A percentile compares a stretch with the other conserved stretches of the same genome.
These are phyloP conservation scores for Synanceia verrucosa DNA, from an alignment of 2,797 vertebrate species.

Conservation along the genomic window DNA sequence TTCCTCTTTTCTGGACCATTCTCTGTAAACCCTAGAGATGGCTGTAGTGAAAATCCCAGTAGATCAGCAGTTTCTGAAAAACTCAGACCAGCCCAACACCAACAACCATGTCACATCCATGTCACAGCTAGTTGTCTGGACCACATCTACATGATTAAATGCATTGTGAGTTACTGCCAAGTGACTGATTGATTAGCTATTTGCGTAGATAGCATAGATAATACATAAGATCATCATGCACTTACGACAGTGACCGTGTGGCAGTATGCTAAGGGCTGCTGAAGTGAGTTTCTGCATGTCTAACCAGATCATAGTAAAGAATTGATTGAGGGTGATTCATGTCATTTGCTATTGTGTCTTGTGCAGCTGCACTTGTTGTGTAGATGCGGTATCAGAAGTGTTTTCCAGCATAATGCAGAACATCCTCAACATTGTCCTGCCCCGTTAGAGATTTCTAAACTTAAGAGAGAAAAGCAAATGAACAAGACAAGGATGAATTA, in stretches of 20 bases:
- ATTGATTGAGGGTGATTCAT: neutral
- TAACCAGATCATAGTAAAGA: neutral
- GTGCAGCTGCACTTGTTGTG: neutral
- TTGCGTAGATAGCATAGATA: too few relatives aligned
- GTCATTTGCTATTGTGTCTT: neutral
- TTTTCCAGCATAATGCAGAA: neutral
- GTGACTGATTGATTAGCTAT: too few relatives aligned
- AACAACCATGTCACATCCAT: too few relatives aligned
- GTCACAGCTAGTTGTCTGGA: too few relatives aligned
- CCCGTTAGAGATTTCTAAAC: constrained; percentile 2
- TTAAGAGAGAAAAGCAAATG: constrained; percentile 27
- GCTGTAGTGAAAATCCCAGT: too few relatives aligned
- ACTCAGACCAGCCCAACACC: too few relatives aligned
- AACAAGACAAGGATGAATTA: constrained; percentile 67
- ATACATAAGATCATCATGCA: too few relatives aligned
- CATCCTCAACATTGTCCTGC: neutral
- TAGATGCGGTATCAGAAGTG: neutral
- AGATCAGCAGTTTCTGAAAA: too few relatives aligned
- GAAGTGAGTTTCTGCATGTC: neutral
- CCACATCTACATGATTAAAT: too few relatives aligned
- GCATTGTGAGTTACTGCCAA: too few relatives aligned
- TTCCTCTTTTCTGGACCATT: too few relatives aligned
- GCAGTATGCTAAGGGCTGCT: neutral
- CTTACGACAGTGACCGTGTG: neutral
- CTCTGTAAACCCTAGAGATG: too few relatives aligned